These are phyloP conservation scores for Speoplatyrhinus poulsoni DNA, from an alignment of 2,113 vertebrate species.

Conservation along the genomic window DNA sequence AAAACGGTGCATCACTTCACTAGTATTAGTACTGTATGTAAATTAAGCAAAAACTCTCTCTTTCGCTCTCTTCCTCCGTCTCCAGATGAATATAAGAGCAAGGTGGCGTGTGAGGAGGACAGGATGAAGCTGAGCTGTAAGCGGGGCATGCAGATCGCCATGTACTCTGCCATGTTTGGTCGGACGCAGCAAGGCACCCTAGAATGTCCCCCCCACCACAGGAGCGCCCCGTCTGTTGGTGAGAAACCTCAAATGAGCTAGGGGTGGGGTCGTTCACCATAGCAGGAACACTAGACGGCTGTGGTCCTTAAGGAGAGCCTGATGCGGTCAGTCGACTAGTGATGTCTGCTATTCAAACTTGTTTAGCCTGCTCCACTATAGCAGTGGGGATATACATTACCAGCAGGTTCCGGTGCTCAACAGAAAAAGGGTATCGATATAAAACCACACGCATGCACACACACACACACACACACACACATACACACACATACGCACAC, in stretches of 20 bases:
- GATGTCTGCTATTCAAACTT: slow-evolving; percentile 12
- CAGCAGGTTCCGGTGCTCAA: slow-evolving; percentile 2
- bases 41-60: neutral
- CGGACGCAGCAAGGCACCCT: slow-evolving; percentile 81
- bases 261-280: neutral
- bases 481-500: slow-evolving; percentile 8
- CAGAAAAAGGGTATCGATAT: slow-evolving; percentile 17
- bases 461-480: slow-evolving; percentile 13
- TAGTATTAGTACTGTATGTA: too few species aligned
- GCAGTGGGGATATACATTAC: neutral
- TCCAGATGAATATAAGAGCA: slow-evolving; percentile 89
- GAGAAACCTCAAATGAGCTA: slow-evolving; percentile 40
- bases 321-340: neutral
- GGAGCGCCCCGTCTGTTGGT: slow-evolving; percentile 81
- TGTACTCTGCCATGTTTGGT: slow-evolving; percentile 87
- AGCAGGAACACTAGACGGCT: slow-evolving; percentile 1
- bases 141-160: slow-evolving; percentile 84
- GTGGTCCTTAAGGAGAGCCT: neutral
- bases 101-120: slow-evolving; percentile 89
- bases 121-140: slow-evolving; percentile 86
- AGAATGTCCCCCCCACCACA: slow-evolving; percentile 83
- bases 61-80: slow-evolving; percentile 3
- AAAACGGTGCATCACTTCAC: too few species aligned
- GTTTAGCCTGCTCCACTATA: neutral
- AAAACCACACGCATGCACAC: slow-evolving; percentile 26